A percentile compares a stretch with the other conserved stretches of the same genome.
Evolutionary conservation across 2,888 invertebrate genomes (phyloP).

Genomic region (Pheosia gnoma): DNA sequence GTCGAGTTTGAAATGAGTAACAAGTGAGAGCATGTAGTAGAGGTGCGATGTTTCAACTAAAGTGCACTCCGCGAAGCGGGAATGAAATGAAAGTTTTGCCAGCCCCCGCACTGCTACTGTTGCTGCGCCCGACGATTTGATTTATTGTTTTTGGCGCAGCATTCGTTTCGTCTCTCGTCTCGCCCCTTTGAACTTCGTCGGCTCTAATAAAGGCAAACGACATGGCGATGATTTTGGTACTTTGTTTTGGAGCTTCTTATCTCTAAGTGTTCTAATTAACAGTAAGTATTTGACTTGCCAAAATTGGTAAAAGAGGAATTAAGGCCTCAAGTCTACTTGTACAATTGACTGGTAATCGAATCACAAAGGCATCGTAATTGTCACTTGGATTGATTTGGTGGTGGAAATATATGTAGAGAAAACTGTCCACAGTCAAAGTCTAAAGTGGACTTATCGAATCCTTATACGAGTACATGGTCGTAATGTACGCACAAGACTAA

Average conservation of each 20-base stretch:
- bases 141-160: conserved; percentile 66
- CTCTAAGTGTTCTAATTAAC: too few relatives aligned
- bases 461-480: too few relatives aligned
- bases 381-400: too few relatives aligned
- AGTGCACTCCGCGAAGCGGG: conserved; percentile 66
- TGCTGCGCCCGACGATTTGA: conserved; percentile 67
- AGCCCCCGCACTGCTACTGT: conserved; percentile 68
- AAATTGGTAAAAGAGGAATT: too few relatives aligned
- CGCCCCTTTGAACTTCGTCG: conserved; percentile 59
- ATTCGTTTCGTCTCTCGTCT: conserved; percentile 62
- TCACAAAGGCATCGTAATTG: too few relatives aligned
- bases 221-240: neutral
- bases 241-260: neutral
- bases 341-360: too few relatives aligned
- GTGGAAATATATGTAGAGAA: too few relatives aligned
- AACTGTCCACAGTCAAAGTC: too few relatives aligned
- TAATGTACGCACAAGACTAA: too few relatives aligned
- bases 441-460: too few relatives aligned
- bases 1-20: conserved; percentile 4
- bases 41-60: conserved; percentile 51
- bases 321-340: too few relatives aligned
- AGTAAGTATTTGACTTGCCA: too few relatives aligned
- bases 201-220: conserved; percentile 19
- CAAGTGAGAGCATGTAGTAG: conserved; percentile 48
- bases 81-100: conserved; percentile 77